Evolutionary conservation across 2,888 invertebrate genomes (phyloP).

Genomic region (Drosophila tanythrix): DNA sequence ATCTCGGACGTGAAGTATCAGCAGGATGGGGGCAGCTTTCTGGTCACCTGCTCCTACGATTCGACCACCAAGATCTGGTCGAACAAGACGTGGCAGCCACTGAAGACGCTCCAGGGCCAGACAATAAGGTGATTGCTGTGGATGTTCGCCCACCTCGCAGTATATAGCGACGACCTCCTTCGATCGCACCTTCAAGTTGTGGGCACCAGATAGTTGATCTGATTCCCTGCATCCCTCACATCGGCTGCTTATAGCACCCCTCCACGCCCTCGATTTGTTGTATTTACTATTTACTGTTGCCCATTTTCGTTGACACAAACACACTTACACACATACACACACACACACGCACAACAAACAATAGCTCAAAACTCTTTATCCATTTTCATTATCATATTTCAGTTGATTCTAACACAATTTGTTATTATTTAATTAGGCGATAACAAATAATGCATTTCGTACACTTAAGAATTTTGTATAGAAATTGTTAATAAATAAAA

Average conservation of each 20-base stretch:
- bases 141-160: slow-evolving; percentile 96
- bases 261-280: slow-evolving; percentile 23
- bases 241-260: slow-evolving; percentile 32
- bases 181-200: slow-evolving; percentile 98
- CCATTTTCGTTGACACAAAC: slow-evolving; percentile 55
- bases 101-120: slow-evolving; percentile 98
- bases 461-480: slow-evolving; percentile 75
- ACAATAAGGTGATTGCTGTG: slow-evolving; percentile 97
- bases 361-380: slow-evolving; percentile 68
- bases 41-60: slow-evolving; percentile 97
- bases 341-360: slow-evolving; percentile 52
- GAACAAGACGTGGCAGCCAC: slow-evolving; percentile 97
- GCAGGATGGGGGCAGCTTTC: slow-evolving; percentile 92
- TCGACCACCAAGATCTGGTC: slow-evolving; percentile 97
- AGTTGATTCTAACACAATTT: slow-evolving; percentile 73
- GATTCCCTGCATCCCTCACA: slow-evolving; percentile 11
- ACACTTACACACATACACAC: background rate
- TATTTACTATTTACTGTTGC: slow-evolving; percentile 54
- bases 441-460: slow-evolving; percentile 70
- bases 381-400: slow-evolving; percentile 47
- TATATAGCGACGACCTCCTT: slow-evolving; percentile 97
- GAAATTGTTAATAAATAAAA: slow-evolving; percentile 76
- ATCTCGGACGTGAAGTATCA: slow-evolving; percentile 95
- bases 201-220: slow-evolving; percentile 90
- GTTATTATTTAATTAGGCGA: slow-evolving; percentile 76